phyloP scores from a whole-genome alignment of 1,140 invertebrate genomes.

The Epicauta chinensis region DNA sequence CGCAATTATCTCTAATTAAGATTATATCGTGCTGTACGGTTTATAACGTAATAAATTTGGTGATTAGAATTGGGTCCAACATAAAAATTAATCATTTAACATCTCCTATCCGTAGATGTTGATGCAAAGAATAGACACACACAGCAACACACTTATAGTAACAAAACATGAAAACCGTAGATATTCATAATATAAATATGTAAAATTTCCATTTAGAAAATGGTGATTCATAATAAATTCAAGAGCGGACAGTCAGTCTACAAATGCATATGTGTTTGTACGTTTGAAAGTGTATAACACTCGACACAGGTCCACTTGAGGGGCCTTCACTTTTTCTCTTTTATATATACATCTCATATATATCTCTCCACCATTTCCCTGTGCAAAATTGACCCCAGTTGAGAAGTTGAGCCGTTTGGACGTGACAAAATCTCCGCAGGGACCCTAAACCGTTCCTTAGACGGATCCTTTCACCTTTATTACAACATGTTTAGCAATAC shows the following conservation, averaged over 20 bases:
- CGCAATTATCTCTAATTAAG: too few relatives aligned
- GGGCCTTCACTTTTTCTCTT: background rate
- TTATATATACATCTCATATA: too few relatives aligned
- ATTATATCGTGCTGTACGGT: too few relatives aligned
- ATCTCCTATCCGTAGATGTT: too few relatives aligned
- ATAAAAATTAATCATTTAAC: too few relatives aligned
- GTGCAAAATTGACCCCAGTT: conserved; percentile 30
- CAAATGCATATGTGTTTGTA: conserved; percentile 28
- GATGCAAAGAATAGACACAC: too few relatives aligned
- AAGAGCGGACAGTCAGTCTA: conserved; percentile 35
- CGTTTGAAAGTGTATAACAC: conserved; percentile 7
- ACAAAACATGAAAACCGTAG: conserved; percentile 6
- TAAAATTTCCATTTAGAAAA: conserved; percentile 43
- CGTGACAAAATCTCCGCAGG: conserved; percentile 44
- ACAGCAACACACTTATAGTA: background rate
- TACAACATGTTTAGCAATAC: too few relatives aligned
- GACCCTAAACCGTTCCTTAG: conserved; percentile 27
- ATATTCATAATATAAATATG: conserved; percentile 40
- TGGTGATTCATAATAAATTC: conserved; percentile 40
- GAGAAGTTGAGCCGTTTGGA: conserved; percentile 35
- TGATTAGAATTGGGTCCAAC: too few relatives aligned
- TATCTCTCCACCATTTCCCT: conserved; percentile 3
- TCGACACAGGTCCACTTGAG: background rate
- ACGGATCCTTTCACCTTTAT: background rate
- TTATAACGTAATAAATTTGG: too few relatives aligned